These are phyloP conservation scores for Amblyjoppa proteus DNA, from an alignment of 2,888 invertebrate species.

Conservation along the genomic window DNA sequence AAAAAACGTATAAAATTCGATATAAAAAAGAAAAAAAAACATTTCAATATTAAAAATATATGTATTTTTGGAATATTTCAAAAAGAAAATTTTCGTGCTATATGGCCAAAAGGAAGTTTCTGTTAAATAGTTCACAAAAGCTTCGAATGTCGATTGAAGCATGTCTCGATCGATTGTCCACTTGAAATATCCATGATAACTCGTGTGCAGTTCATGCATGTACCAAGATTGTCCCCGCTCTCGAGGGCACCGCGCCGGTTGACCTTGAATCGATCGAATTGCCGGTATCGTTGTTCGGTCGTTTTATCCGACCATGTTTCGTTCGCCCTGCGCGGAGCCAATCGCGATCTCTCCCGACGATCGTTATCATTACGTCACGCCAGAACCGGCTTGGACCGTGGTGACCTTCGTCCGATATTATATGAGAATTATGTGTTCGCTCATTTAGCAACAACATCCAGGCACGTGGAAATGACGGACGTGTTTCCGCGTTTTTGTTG, in stretches of 20 bases:
- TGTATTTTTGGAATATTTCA: too few species aligned
- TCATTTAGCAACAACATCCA: background rate
- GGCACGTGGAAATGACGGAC: background rate
- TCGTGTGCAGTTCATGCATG: background rate
- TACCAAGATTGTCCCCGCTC: background rate
- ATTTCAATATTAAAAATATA: too few species aligned
- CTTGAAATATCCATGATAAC: too few species aligned
- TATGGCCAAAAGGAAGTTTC: too few species aligned
- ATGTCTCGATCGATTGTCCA: too few species aligned
- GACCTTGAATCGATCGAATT: slow-evolving; percentile 10
- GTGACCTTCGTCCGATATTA: background rate
- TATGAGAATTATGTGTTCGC: background rate
- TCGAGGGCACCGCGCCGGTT: background rate
- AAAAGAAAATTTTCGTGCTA: too few species aligned
- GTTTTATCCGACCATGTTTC: background rate
- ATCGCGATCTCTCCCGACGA: background rate
- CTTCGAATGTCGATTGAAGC: too few species aligned
- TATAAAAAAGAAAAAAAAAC: too few species aligned
- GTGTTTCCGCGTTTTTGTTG: too few species aligned
- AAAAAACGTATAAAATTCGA: too few species aligned
- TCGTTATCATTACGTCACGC: background rate
- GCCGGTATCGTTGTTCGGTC: background rate
- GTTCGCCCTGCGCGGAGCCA: background rate
- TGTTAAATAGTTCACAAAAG: too few species aligned
- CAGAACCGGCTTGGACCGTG: background rate